Evolutionary conservation across 2,113 vertebrate species (phyloP).

Genomic region (Semnornis frantzii): DNA sequence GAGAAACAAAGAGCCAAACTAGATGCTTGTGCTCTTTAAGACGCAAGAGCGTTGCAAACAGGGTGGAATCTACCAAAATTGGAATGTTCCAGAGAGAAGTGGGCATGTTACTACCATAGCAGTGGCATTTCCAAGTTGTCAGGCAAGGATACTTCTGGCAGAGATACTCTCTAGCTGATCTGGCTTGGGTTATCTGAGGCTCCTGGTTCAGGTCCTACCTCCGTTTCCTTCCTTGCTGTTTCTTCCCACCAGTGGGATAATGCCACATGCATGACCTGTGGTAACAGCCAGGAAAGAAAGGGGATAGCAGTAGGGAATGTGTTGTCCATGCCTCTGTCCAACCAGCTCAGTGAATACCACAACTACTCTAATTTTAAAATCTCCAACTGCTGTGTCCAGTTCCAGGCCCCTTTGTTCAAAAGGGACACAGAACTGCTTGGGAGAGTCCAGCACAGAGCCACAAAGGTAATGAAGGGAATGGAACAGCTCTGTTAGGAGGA

Average conservation of each 20-base stretch:
- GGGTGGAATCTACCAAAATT: conserved; percentile 1
- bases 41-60: not conserved
- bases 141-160: not conserved
- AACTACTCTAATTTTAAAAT: not conserved
- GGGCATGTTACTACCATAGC: not conserved
- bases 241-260: not conserved
- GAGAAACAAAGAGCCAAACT: conserved; percentile 33
- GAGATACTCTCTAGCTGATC: not conserved
- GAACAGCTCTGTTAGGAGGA: too few relatives aligned
- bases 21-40: conserved; percentile 36
- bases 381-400: too few relatives aligned
- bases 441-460: too few relatives aligned
- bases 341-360: not conserved
- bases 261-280: not conserved
- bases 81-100: not conserved
- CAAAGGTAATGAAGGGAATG: too few relatives aligned
- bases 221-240: not conserved
- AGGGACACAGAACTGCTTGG: too few relatives aligned
- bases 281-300: not conserved
- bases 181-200: not conserved
- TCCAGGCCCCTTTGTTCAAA: too few relatives aligned
- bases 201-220: not conserved
- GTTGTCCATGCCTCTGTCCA: not conserved
- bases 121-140: not conserved
- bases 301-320: not conserved